A percentile compares a stretch with the other conserved stretches of the same genome.
Evolutionary conservation across 2,888 invertebrate species (phyloP).

Genomic region (Caenorhabditis sp.): DNA sequence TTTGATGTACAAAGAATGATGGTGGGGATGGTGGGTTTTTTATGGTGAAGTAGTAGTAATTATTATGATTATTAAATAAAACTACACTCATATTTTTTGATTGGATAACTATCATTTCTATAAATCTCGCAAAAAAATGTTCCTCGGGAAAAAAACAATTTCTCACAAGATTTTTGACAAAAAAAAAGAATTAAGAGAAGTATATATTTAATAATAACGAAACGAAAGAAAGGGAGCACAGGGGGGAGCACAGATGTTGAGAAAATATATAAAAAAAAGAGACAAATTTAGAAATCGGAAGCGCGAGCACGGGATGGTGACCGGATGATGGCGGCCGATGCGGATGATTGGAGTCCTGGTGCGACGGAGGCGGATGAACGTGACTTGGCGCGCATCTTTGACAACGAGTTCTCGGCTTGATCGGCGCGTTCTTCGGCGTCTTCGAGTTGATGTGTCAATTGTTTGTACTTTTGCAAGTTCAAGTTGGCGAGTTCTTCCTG

Average conservation of each 20-base stretch:
- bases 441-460: conserved; percentile 74
- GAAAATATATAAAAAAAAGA: neutral
- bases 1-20: neutral
- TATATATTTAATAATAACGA: neutral
- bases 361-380: conserved; percentile 60
- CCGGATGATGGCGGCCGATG: conserved; percentile 67
- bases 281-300: conserved; percentile 45
- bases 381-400: conserved; percentile 72
- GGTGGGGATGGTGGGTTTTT: neutral
- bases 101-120: neutral
- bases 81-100: neutral
- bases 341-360: conserved; percentile 62
- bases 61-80: neutral
- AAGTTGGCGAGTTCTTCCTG: conserved; percentile 74
- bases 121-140: neutral
- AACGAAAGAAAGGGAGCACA: neutral
- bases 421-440: conserved; percentile 75
- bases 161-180: neutral
- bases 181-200: neutral
- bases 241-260: conserved; percentile 1
- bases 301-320: conserved; percentile 63
- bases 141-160: neutral
- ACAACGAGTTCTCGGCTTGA: conserved; percentile 73
- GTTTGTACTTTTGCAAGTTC: conserved; percentile 75
- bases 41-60: neutral